phyloP scores from a whole-genome alignment of 1,140 invertebrate species.

The Brachionus angularis region DNA sequence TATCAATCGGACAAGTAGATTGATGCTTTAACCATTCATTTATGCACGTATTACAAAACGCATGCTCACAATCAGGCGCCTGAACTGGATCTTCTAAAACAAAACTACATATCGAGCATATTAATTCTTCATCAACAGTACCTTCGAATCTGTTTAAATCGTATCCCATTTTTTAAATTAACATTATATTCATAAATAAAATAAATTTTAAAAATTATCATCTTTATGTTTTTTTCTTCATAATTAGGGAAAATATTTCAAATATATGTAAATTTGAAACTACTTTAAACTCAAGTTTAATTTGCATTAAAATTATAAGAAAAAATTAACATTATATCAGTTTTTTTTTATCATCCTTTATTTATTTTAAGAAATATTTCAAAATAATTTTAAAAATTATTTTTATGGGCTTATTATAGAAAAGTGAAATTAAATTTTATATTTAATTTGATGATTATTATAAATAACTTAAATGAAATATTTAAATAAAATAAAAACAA shows the following conservation, averaged over 20 bases:
- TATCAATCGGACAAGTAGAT: slow-evolving; percentile 14
- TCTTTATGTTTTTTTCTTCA: too few relatives aligned
- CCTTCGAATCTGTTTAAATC: slow-evolving; percentile 25
- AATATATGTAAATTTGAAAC: too few relatives aligned
- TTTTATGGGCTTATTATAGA: too few relatives aligned
- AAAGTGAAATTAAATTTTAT: too few relatives aligned
- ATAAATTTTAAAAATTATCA: too few relatives aligned
- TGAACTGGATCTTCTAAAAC: slow-evolving; percentile 30
- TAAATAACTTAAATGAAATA: too few relatives aligned
- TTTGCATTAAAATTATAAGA: not conserved
- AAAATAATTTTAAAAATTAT: not conserved
- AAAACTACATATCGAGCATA: slow-evolving; percentile 26
- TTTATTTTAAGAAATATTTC: not conserved
- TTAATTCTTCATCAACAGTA: slow-evolving; percentile 29
- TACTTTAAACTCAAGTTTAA: not conserved
- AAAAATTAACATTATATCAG: too few relatives aligned
- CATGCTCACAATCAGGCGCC: slow-evolving; percentile 33
- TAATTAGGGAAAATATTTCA: too few relatives aligned
- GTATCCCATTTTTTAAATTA: slow-evolving; percentile 24
- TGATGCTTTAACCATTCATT: slow-evolving; percentile 26
- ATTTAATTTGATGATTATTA: too few relatives aligned
- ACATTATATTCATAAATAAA: too few relatives aligned
- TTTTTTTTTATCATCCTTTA: too few relatives aligned
- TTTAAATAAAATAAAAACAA: not conserved
- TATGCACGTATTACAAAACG: slow-evolving; percentile 26